phyloP scores from a whole-genome alignment of 1,140 invertebrate species.

The Platyscapa corneri region DNA sequence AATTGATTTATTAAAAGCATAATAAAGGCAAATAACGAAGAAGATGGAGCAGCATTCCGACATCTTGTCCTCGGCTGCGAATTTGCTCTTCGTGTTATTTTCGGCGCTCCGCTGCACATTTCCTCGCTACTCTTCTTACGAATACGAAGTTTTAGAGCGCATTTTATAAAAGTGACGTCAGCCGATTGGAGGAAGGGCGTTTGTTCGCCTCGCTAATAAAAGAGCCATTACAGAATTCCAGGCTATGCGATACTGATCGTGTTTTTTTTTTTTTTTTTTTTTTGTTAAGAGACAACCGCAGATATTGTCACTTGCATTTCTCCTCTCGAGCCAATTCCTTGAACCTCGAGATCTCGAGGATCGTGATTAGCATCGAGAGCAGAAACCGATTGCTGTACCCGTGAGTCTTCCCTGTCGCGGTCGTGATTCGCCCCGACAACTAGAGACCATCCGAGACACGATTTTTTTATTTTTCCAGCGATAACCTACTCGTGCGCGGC shows the following conservation, averaged over 20 bases:
- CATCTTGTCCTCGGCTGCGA: too few relatives aligned
- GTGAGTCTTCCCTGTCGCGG: too few relatives aligned
- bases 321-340: slow-evolving; percentile 18
- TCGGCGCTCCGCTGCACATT: too few relatives aligned
- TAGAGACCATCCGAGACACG: background rate
- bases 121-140: too few relatives aligned
- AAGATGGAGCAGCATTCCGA: too few relatives aligned
- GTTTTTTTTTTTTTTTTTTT: slow-evolving; percentile 25
- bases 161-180: too few relatives aligned
- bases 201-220: background rate
- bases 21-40: too few relatives aligned
- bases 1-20: too few relatives aligned
- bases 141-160: too few relatives aligned
- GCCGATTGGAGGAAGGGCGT: too few relatives aligned
- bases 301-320: slow-evolving; percentile 21
- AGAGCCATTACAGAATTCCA: background rate
- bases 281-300: slow-evolving; percentile 12
- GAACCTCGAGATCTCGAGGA: background rate
- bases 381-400: background rate
- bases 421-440: background rate
- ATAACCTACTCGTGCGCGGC: background rate
- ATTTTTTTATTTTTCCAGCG: background rate
- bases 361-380: slow-evolving; percentile 32
- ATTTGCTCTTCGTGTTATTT: too few relatives aligned
- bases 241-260: background rate